phyloP scores from a whole-genome alignment of 2,113 vertebrate species.

The Empidonax alnorum region DNA sequence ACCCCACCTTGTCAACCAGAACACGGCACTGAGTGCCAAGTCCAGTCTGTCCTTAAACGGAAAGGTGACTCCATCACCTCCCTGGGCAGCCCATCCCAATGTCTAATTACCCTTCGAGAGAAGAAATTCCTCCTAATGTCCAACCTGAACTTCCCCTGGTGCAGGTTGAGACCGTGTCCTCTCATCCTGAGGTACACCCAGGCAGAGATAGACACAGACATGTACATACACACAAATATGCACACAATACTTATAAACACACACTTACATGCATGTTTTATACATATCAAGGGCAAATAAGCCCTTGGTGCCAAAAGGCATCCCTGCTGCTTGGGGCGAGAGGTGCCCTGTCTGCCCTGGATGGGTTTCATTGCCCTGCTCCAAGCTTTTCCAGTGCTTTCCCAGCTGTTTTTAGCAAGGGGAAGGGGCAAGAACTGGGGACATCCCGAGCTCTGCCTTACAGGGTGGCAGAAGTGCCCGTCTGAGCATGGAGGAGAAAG shows the following conservation, averaged over 20 bases:
- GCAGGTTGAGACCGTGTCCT: background rate
- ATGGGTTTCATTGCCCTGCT: background rate
- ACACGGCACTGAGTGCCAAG: rapidly evolving
- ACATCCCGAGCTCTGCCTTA: background rate
- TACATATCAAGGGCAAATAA: background rate
- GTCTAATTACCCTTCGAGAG: background rate
- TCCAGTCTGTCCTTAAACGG: background rate
- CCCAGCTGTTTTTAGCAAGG: background rate
- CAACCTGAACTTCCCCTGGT: background rate
- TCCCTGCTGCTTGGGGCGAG: rapidly evolving
- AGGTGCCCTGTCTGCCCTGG: background rate
- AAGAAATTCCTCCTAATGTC: background rate
- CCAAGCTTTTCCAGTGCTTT: background rate
- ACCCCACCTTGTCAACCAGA: rapidly evolving
- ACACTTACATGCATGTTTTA: background rate
- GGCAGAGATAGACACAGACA: background rate
- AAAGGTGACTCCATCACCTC: background rate
- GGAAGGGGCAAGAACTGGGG: background rate
- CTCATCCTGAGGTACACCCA: background rate
- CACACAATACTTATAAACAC: rapidly evolving
- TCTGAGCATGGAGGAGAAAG: background rate
- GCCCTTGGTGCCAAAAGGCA: background rate
- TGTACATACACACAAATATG: rapidly evolving
- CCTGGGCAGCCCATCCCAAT: background rate
- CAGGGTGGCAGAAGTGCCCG: background rate